Evolutionary conservation across 2,888 invertebrate genomes (phyloP), one percentile per base, ranked within the genome.

Genomic region (Andrena flavipes): DNA sequence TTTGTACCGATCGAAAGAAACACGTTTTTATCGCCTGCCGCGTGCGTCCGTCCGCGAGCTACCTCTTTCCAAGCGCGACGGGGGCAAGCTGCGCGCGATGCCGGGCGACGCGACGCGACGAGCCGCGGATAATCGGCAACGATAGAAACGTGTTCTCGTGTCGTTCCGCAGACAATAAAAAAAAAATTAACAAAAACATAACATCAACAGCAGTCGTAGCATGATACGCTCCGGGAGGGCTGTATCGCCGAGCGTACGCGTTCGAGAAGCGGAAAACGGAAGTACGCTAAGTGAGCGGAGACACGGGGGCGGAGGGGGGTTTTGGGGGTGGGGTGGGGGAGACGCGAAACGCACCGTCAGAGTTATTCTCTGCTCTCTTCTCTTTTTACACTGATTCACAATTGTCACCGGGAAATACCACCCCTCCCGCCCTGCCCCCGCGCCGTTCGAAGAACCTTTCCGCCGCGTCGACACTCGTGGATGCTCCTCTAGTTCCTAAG

Each of bases 171-270:
- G 85, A 84, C 85, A 88, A 91, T 89, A 89, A 90, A 91, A 91
- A 92, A 79, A 69, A 56, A 79, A 77, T 80, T 93, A 93, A 93
- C 93, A 93, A 93, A 93, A 93, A 93, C 93, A 92, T 93, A 93
- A 93, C 93, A 93, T 93, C 91, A 93, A 93, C 92, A 92, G 93
- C 92, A 92, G 91, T 92, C 90, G 89, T 91, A 90, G 88, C 87
- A 86, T 88, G 86, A 89, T 87, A 86, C 89, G 88, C 88, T 91
- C 89, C 90, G 89, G 76, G 83, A 75, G 60, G 51, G 48, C 35
- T 65, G 81, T 54, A 69, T 69, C 79, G 72, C 20, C 76, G 76
- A 79, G 88, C 76, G 75, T 76, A 69, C 77, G 73, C 82, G 78
- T 76, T 81, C 84, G 69, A 82, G 68, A 84, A 63, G 76, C 67